Conservation (phyloP, 2,797 vertebrate genomes). For the Xenops minutus region DNA sequence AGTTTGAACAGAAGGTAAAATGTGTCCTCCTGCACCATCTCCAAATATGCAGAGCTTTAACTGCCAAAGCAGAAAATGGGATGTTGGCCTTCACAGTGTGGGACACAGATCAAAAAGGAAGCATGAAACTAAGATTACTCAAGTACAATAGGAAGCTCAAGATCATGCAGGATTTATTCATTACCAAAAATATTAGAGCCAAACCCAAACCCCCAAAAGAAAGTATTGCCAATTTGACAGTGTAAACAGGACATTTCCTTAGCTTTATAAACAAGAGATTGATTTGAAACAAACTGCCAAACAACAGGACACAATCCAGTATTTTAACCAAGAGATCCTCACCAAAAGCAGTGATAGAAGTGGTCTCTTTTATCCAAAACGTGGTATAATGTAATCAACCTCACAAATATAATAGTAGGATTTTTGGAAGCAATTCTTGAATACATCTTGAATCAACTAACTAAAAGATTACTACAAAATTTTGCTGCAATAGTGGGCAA, state of each 20-base stretch:
- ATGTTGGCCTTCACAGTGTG: background rate
- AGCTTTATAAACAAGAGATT: slow-evolving; percentile 38
- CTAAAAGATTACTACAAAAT: background rate
- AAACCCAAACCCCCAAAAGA: slow-evolving; percentile 29
- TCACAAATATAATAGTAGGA: background rate
- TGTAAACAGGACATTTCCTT: slow-evolving; percentile 37
- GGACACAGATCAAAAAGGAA: slow-evolving; percentile 39
- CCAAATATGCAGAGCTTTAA: background rate
- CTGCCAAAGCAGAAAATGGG: slow-evolving; percentile 41
- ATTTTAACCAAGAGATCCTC: background rate
- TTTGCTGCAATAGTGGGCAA: background rate
- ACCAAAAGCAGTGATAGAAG: background rate
- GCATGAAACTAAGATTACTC: slow-evolving; percentile 48
- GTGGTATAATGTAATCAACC: background rate
- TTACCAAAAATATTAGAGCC: slow-evolving; percentile 21
- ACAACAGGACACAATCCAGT: background rate
- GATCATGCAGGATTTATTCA: slow-evolving; percentile 38
- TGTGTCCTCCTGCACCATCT: background rate
- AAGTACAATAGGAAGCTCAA: slow-evolving; percentile 40
- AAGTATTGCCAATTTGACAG: background rate
- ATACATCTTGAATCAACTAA: background rate
- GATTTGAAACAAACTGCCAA: slow-evolving; percentile 9
- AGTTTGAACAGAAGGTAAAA: slow-evolving; percentile 14
- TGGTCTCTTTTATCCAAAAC: background rate
- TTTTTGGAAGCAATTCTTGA: background rate